Percentiles rank a stretch among this genome's conserved stretches.
phyloP scores from a whole-genome alignment of 2,888 invertebrate genomes.

The Apodemia duryi region DNA sequence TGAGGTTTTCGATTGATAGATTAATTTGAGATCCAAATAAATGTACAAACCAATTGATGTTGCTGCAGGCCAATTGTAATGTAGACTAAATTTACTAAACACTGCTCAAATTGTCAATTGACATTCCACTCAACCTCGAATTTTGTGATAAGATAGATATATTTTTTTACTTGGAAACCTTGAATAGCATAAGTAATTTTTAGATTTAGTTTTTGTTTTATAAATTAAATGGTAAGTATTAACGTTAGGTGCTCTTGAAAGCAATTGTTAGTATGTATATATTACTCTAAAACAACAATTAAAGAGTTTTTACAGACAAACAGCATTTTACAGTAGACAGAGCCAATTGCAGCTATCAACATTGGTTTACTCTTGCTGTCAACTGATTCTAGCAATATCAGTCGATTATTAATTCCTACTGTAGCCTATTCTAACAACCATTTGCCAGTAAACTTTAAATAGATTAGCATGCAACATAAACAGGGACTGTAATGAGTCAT shows the following conservation, averaged over 20 bases:
- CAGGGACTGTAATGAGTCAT: too few relatives aligned
- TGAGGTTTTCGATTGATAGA: too few relatives aligned
- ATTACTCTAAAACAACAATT: neutral
- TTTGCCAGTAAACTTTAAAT: too few relatives aligned
- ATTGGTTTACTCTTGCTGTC: too few relatives aligned
- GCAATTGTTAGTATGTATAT: neutral
- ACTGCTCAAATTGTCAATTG: conserved; percentile 14
- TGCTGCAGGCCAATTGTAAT: neutral
- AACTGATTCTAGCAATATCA: too few relatives aligned
- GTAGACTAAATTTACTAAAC: neutral
- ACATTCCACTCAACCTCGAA: conserved; percentile 31
- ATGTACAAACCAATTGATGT: too few relatives aligned
- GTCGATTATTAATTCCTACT: too few relatives aligned
- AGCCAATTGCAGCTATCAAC: too few relatives aligned
- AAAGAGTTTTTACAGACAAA: neutral
- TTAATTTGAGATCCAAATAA: too few relatives aligned
- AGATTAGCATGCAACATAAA: too few relatives aligned
- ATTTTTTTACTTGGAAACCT: conserved; percentile 29
- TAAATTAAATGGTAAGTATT: conserved; percentile 9
- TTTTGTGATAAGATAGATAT: conserved; percentile 33
- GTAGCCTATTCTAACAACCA: too few relatives aligned
- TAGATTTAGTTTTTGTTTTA: conserved; percentile 7
- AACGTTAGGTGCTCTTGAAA: neutral
- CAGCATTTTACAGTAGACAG: too few relatives aligned
- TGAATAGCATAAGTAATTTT: conserved; percentile 20